Evolutionary conservation across 2,113 vertebrate species (phyloP), one percentile per base, ranked within the genome.

Genomic region (Cyanocitta stelleri): DNA sequence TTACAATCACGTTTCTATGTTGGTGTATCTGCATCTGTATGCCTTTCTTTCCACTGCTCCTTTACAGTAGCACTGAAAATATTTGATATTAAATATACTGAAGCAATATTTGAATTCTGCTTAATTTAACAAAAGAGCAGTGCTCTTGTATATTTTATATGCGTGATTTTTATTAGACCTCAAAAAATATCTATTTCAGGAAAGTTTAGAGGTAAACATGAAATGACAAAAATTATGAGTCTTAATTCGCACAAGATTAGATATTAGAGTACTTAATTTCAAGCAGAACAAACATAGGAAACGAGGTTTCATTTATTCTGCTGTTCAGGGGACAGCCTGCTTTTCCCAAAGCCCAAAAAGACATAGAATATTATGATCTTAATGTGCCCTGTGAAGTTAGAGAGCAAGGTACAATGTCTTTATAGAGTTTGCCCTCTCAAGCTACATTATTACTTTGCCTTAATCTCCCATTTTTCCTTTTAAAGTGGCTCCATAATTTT

Each of bases 121-220:
- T 11, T 51, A 62, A 71, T 30, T 79, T 52, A 58, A 41, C 15
- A 48, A 58, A 87, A 77, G 1, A 24, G 0, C 4, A 39, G 1
- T n/a, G 3, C 1, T 74, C 3, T 74, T 4, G 0, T 51, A 11
- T 52, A 41, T 63, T 56, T 89, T 44, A 7, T 54, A 33, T 6
- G 22, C 2, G 10, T 7, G 2, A 6, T 26, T 63, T 79, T 72
- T 55, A 24, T 32, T 72, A 21, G 13, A 43, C 19, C 10, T 46
- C 1, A 2, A 20, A 67, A 75, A 51, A 67, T 16, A 46, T 10
- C 13, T 1, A 1, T 43, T 75, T 56, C 9, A 43, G 56, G 18
- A 41, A 85, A 73, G 8, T 48, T 83, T 49, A 66, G 41, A 59
- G 44, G 15, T 62, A 37, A 66, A 76, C 3, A 1, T 22, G 33